A percentile compares a stretch with the other conserved stretches of the same genome.
Evolutionary conservation across 2,113 vertebrate species (phyloP).

Genomic region (Xenotilapia flavipinnis): DNA sequence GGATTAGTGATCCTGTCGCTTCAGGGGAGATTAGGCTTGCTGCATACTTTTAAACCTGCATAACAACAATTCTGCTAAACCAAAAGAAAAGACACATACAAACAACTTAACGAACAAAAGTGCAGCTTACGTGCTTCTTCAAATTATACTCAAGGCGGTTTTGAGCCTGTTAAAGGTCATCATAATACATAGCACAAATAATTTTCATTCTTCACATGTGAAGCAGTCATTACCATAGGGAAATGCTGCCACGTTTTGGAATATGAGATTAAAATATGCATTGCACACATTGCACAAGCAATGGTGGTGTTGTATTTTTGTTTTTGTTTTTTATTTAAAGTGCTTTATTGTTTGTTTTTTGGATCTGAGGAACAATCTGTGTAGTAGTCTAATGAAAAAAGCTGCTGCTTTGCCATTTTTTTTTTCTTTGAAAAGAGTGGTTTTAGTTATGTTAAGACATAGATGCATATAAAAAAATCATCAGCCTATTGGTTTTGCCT

Average conservation of each 20-base stretch:
- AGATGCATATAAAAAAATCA: not conserved
- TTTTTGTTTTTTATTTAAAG: not conserved
- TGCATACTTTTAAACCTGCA: not conserved
- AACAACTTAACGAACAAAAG: not conserved
- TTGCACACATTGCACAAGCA: not conserved
- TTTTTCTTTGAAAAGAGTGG: not conserved
- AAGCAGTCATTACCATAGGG: not conserved
- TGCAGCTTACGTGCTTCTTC: not conserved
- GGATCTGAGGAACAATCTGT: not conserved
- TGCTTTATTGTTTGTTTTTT: not conserved
- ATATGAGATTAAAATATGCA: not conserved
- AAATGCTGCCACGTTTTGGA: not conserved
- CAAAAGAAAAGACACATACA: not conserved
- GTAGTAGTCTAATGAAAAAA: not conserved
- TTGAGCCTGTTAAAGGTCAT: not conserved
- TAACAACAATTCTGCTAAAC: not conserved
- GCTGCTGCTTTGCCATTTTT: not conserved
- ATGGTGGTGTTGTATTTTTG: not conserved
- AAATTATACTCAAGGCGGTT: not conserved
- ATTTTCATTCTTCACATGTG: not conserved
- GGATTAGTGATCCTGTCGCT: not conserved
- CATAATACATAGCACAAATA: not conserved
- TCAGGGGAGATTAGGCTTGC: not conserved
- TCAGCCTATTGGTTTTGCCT: not conserved
- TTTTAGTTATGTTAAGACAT: not conserved